Conservation (phyloP, 2,797 vertebrate species). For the Rhynchonycteris naso region DNA sequence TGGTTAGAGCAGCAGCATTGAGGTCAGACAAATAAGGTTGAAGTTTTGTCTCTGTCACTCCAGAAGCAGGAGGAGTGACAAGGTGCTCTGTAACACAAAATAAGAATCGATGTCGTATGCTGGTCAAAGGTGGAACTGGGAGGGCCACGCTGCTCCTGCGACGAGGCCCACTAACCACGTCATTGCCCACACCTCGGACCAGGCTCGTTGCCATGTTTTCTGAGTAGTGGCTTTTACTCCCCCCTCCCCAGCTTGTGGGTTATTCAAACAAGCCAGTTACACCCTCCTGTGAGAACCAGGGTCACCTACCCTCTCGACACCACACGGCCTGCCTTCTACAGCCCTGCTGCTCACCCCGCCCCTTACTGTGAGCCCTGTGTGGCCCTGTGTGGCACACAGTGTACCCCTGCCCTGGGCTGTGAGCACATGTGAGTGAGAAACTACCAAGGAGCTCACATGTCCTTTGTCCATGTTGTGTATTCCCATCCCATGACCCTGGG, state of each 20-base stretch:
- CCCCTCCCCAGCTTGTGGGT: neutral
- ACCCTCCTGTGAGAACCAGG: neutral
- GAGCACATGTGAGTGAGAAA: neutral
- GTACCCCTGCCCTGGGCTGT: no score
- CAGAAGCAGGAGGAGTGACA: neutral
- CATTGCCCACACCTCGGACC: no score
- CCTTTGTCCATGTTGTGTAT: no score
- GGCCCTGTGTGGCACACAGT: fast-evolving
- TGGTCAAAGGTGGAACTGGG: neutral
- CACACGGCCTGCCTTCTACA: no score
- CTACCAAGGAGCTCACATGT: neutral
- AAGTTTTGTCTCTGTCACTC: neutral
- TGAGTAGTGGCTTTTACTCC: neutral
- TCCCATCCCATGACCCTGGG: neutral
- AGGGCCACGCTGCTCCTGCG: neutral
- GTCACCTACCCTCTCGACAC: neutral
- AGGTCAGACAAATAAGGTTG: neutral
- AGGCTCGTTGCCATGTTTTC: neutral
- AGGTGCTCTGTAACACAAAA: neutral
- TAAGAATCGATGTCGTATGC: fast-evolving
- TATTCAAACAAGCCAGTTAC: no score
- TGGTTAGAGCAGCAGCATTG: neutral
- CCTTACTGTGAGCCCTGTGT: fast-evolving
- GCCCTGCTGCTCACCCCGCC: neutral
- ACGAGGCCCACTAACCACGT: no score